Evolutionary conservation across 2,888 invertebrate genomes (phyloP).

Genomic region (Ephialtes manifestator): DNA sequence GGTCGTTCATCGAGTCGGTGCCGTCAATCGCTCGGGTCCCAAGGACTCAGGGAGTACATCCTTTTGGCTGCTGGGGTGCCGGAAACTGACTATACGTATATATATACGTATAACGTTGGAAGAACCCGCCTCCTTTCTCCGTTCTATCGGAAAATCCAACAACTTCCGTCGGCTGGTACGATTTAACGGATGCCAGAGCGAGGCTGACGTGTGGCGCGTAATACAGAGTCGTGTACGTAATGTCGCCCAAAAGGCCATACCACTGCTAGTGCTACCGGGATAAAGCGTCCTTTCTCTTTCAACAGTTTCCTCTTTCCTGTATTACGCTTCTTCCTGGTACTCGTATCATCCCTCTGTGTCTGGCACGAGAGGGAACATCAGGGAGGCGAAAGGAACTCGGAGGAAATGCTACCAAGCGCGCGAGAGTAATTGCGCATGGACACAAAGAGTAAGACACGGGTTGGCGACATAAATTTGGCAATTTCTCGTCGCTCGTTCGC

Average conservation of each 20-base stretch:
- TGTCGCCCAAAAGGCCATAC: slow-evolving; percentile 23
- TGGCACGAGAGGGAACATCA: slow-evolving; percentile 12
- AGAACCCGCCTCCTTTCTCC: slow-evolving; percentile 28
- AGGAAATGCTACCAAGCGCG: slow-evolving; percentile 41
- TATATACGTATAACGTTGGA: background rate
- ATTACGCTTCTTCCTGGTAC: slow-evolving; percentile 51
- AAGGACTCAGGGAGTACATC: slow-evolving; percentile 32
- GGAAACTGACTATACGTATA: slow-evolving; percentile 35
- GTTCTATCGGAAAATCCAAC: slow-evolving; percentile 69
- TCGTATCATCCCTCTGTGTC: slow-evolving; percentile 34
- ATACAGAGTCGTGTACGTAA: slow-evolving; percentile 19
- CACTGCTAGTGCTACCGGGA: slow-evolving; percentile 8
- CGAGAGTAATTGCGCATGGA: slow-evolving; percentile 69
- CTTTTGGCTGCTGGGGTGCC: slow-evolving; percentile 26
- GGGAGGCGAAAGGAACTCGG: slow-evolving; percentile 12
- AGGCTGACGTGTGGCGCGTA: slow-evolving; percentile 56
- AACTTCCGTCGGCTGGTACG: slow-evolving; percentile 67
- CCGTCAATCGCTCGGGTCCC: slow-evolving; percentile 18
- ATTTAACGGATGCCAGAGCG: slow-evolving; percentile 70
- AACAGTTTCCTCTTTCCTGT: slow-evolving; percentile 60
- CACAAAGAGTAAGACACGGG: slow-evolving; percentile 56
- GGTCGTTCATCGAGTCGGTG: slow-evolving; percentile 26
- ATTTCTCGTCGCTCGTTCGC: slow-evolving; percentile 67
- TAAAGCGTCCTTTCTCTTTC: slow-evolving; percentile 53
- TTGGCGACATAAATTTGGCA: slow-evolving; percentile 72